Percentiles rank a stretch among this genome's conserved stretches.
Evolutionary conservation across 1,140 invertebrate species (phyloP).

Genomic region (Eueides isabella): DNA sequence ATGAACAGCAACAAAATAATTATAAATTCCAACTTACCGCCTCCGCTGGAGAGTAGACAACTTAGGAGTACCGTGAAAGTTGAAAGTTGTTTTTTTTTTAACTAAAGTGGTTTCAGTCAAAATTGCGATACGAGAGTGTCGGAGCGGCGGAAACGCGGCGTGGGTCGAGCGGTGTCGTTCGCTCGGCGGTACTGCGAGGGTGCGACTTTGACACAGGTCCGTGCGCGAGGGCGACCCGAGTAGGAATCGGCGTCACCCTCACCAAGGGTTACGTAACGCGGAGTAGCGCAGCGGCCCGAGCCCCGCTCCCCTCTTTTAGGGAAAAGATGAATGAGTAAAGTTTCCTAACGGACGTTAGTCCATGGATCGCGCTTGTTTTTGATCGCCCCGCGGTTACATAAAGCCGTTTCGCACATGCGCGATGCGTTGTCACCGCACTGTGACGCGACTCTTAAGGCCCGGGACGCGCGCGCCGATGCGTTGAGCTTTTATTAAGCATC

Average conservation of each 20-base stretch:
- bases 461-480: constrained; percentile 48
- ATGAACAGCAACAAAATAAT: constrained; percentile 30
- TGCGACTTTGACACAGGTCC: constrained; percentile 48
- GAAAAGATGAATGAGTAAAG: constrained; percentile 80
- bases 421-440: constrained; percentile 39
- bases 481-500: background rate
- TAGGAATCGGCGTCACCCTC: constrained; percentile 66
- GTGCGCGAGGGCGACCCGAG: constrained; percentile 60
- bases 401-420: constrained; percentile 61
- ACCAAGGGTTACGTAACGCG: constrained; percentile 65
- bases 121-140: constrained; percentile 5
- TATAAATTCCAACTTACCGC: constrained; percentile 56
- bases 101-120: constrained; percentile 26
- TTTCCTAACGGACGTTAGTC: constrained; percentile 76
- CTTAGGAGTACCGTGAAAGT: constrained; percentile 41
- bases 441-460: constrained; percentile 18
- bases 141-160: constrained; percentile 33
- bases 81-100: constrained; percentile 41
- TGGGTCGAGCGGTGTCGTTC: constrained; percentile 29
- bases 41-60: constrained; percentile 45
- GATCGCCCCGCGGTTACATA: constrained; percentile 70
- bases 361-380: constrained; percentile 68
- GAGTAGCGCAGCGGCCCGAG: constrained; percentile 65
- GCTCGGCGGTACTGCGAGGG: constrained; percentile 35
- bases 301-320: constrained; percentile 73